Evolutionary conservation across 2,888 invertebrate genomes (phyloP).

Genomic region (Agonum fuliginosum): DNA sequence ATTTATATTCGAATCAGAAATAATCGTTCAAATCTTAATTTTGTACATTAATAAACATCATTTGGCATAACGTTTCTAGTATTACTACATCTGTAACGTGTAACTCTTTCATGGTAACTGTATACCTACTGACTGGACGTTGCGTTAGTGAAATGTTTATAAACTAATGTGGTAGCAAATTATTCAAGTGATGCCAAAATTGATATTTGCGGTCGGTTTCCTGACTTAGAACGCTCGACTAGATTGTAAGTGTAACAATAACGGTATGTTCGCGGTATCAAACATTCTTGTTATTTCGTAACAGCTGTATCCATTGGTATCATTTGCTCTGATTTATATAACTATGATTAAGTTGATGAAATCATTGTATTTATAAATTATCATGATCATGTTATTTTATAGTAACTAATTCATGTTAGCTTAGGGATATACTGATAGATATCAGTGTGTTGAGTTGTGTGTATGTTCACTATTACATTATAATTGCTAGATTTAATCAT

Average conservation of each 20-base stretch:
- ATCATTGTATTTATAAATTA: slow-evolving; percentile 59
- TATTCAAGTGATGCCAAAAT: slow-evolving; percentile 58
- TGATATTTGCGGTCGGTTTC: slow-evolving; percentile 47
- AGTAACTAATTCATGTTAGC: slow-evolving; percentile 54
- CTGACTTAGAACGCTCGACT: slow-evolving; percentile 41
- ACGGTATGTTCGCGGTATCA: slow-evolving; percentile 35
- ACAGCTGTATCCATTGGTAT: slow-evolving; percentile 52
- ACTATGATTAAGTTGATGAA: slow-evolving; percentile 46
- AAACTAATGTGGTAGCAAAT: slow-evolving; percentile 55
- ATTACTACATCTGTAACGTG: slow-evolving; percentile 49
- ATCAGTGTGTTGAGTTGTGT: slow-evolving; percentile 53
- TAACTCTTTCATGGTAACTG: slow-evolving; percentile 47
- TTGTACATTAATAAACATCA: slow-evolving; percentile 45
- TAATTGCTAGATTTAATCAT: slow-evolving; percentile 1
- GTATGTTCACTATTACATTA: slow-evolving; percentile 55
- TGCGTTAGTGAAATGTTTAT: slow-evolving; percentile 54
- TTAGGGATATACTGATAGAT: slow-evolving; percentile 52
- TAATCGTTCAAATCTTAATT: slow-evolving; percentile 44
- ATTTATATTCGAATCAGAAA: slow-evolving; percentile 51
- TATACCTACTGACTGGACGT: slow-evolving; percentile 54
- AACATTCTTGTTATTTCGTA: slow-evolving; percentile 41
- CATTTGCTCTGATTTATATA: slow-evolving; percentile 45
- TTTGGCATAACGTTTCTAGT: slow-evolving; percentile 50
- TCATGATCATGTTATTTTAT: slow-evolving; percentile 54
- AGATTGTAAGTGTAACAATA: slow-evolving; percentile 36